Evolutionary conservation across 2,113 vertebrate species (phyloP).

Genomic region (Telmatochromis sp.): DNA sequence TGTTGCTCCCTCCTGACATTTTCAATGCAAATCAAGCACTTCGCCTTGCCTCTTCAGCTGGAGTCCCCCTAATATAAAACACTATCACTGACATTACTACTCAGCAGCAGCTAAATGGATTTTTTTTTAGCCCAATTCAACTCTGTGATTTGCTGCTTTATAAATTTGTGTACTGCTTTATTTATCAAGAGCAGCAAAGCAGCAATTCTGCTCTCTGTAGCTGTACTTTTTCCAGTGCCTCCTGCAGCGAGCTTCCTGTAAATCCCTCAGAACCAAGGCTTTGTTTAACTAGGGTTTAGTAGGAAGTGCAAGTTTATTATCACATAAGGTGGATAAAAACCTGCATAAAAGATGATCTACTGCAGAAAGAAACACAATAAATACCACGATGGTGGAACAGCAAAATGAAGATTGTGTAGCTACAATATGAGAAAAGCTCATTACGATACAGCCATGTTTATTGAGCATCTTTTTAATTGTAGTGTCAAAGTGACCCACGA

Average conservation of each 20-base stretch:
- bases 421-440: background rate
- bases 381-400: background rate
- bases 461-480: background rate
- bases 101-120: background rate
- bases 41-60: slow-evolving; percentile 18
- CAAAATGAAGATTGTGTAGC: background rate
- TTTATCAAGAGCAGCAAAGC: background rate
- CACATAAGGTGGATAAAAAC: background rate
- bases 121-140: background rate
- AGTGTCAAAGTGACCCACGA: background rate
- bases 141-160: background rate
- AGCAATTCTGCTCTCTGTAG: background rate
- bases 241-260: background rate
- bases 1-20: slow-evolving; percentile 33
- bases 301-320: background rate
- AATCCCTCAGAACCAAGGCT: background rate
- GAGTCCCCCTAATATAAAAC: background rate
- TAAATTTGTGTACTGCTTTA: background rate
- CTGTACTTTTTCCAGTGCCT: background rate
- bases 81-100: background rate
- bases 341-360: background rate
- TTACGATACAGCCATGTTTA: background rate
- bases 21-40: slow-evolving; percentile 50
- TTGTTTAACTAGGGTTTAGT: background rate
- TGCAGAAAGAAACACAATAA: background rate